phyloP scores from a whole-genome alignment of 2,888 invertebrate genomes.

The Hecatera dysodea region DNA sequence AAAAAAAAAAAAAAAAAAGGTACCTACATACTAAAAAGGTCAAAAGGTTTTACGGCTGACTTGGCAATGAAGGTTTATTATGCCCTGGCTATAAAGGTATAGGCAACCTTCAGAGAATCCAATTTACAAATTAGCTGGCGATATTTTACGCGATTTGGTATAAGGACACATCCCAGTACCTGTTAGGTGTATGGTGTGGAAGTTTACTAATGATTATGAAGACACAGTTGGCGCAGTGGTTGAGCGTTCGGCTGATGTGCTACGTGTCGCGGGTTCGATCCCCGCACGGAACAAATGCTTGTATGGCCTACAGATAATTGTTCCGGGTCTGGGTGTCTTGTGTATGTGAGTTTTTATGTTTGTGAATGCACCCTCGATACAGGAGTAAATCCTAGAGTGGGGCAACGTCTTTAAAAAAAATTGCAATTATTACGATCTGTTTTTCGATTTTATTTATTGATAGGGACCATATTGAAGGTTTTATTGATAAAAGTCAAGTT shows the following conservation, averaged over 20 bases:
- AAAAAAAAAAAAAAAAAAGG: no score
- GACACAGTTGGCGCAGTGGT: no score
- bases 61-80: slow-evolving; percentile 47
- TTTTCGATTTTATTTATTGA: not conserved
- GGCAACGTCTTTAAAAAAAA: no score
- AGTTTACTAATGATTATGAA: slow-evolving; percentile 15
- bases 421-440: slow-evolving; percentile 1
- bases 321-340: no score
- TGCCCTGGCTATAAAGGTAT: slow-evolving; percentile 3
- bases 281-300: no score
- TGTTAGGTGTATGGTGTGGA: slow-evolving; percentile 12
- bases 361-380: no score
- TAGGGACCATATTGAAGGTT: not conserved
- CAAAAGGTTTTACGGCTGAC: slow-evolving; percentile 30
- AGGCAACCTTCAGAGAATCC: slow-evolving; percentile 19
- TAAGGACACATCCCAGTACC: not conserved
- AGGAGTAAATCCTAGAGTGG: no score
- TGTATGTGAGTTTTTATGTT: no score
- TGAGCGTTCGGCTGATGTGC: no score
- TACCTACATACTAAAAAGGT: slow-evolving; percentile 25
- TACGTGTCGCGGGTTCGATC: no score
- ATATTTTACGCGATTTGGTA: slow-evolving; percentile 25
- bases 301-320: no score
- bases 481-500: no score
- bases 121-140: slow-evolving; percentile 46